phyloP scores from a whole-genome alignment of 2,888 invertebrate genomes.

The Cryptophagus acutangulus region DNA sequence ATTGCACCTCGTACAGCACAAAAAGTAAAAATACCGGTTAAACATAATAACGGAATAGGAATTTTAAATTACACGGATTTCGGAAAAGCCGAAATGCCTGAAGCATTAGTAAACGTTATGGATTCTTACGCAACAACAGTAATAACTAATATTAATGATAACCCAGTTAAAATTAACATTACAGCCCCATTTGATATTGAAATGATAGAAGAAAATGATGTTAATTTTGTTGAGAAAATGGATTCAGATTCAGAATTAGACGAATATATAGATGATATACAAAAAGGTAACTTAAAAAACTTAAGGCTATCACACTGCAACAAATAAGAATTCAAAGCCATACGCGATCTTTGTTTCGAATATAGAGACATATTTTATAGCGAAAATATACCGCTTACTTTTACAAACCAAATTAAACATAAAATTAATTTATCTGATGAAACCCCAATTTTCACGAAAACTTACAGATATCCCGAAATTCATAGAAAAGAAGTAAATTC shows the following conservation, averaged over 20 bases:
- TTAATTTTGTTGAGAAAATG: conserved; percentile 9
- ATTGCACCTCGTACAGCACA: conserved; percentile 9
- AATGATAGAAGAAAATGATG: conserved; percentile 5
- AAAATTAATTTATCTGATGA: conserved; percentile 26
- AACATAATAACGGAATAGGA: conserved; percentile 6
- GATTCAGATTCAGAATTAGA: too few relatives aligned
- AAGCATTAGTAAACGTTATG: conserved; percentile 11
- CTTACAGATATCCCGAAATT: conserved; percentile 31
- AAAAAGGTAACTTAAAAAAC: too few relatives aligned
- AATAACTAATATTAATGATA: neutral
- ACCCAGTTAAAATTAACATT: conserved; percentile 9
- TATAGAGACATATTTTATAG: conserved; percentile 27
- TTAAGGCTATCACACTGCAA: too few relatives aligned
- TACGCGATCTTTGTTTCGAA: conserved; percentile 21
- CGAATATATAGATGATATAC: conserved; percentile 10
- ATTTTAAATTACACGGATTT: conserved; percentile 10
- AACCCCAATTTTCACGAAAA: conserved; percentile 28
- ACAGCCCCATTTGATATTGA: conserved; percentile 8
- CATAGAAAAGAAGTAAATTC: conserved; percentile 31
- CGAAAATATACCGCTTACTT: conserved; percentile 23
- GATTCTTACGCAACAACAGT: conserved; percentile 10
- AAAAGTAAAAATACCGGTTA: conserved; percentile 9
- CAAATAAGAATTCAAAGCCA: conserved; percentile 22
- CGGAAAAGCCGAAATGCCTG: conserved; percentile 9
- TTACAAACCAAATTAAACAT: conserved; percentile 30